Percentiles rank a stretch among this genome's conserved stretches.
These are phyloP conservation scores for Canis aureus DNA, from an alignment of 2,113 vertebrate genomes.

Conservation along the genomic window DNA sequence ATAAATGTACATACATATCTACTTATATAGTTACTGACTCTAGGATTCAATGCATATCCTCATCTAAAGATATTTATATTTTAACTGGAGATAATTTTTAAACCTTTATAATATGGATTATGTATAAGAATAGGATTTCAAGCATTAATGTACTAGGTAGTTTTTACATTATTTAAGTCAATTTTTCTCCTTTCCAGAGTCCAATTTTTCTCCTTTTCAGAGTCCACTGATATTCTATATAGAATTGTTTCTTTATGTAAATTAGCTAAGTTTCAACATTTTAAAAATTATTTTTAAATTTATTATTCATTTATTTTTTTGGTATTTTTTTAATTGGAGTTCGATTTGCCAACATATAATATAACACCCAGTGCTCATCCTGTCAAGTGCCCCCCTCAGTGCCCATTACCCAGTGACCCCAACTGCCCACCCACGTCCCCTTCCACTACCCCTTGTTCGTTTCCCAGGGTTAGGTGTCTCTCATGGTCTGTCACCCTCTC, in stretches of 20 bases:
- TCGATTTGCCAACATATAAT: no score
- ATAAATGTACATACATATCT: not conserved
- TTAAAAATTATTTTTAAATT: not conserved
- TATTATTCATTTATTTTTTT: no score
- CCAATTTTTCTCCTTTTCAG: not conserved
- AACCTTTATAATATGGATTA: not conserved
- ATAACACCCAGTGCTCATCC: no score
- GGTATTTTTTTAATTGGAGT: no score
- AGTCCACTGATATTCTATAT: not conserved
- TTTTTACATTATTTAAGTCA: not conserved
- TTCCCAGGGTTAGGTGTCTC: no score
- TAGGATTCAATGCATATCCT: not conserved
- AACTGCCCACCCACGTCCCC: no score
- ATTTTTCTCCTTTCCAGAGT: not conserved
- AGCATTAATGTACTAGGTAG: not conserved
- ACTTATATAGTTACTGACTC: not conserved
- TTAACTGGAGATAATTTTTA: not conserved
- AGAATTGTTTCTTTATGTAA: not conserved
- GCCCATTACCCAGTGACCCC: no score
- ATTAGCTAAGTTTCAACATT: constrained; percentile 22
- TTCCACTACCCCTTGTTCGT: no score
- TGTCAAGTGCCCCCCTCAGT: no score
- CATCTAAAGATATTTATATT: not conserved
- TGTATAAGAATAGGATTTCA: constrained; percentile 11
- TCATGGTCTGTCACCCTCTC: no score